Base-by-base conservation (phyloP, 2,888 invertebrate genomes). In the Conistra vaccinii region DNA sequence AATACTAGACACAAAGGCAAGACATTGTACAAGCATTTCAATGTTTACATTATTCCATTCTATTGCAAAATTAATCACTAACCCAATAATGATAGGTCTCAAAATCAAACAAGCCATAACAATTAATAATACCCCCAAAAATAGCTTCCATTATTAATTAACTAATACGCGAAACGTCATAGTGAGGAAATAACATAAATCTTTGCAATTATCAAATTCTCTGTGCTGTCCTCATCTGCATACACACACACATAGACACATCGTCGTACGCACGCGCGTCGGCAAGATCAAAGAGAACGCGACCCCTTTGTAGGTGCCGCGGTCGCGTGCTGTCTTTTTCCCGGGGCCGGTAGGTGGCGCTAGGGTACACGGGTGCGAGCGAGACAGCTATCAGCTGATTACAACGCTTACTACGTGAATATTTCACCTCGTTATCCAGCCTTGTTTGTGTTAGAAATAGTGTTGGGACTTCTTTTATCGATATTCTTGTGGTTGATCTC, bases 391-490 rank as follows among this genome's bases (percentile, higher is more conserved):
- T 90, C 92, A 90, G 88, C 92, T 93, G 95, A 94, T 95, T 95
- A 96, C 95, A 94, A 94, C 92, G 90, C 93, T 93, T 93, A 94
- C 95, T 93, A 95, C 93, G 96, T 96, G 96, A 96, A 96, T 96
- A 96, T 96, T 96, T 96, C 96, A 96, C 96, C 96, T 96, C 96
- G 96, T 96, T 96, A 96, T 96, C 96, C 95, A 93, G 95, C 94
- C 95, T 96, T 96, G 96, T 96, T 96, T 96, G 96, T 95, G 96
- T 96, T 96, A 94, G 95, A 92, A 68, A 60, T 93, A 95, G 96
- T 91, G 96, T 89, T 92, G 94, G 85, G 90, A 85, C 66, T 20
- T 75, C 76, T 78, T 32, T 71, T 82, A 77, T 87, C 90, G 89
- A 91, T 91, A 87, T 90, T 91, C 90, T 91, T 92, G 89, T 84